These are phyloP conservation scores for Acholoe squamosa DNA, from an alignment of 2,888 invertebrate genomes.

Conservation along the genomic window DNA sequence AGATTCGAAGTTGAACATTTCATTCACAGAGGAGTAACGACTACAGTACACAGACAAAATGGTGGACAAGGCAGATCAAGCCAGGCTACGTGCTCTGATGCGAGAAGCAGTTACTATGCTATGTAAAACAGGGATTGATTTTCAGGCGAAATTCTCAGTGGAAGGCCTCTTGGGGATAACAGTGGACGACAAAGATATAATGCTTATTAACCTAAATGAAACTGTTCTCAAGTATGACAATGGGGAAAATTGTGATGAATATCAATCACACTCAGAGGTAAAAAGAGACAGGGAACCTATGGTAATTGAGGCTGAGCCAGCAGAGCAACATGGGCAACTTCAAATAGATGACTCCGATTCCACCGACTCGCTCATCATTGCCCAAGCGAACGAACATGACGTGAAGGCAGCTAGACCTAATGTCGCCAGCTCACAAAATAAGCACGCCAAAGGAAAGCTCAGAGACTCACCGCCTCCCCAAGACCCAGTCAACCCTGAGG, in stretches of 20 bases:
- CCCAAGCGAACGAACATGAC: neutral
- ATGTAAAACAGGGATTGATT: constrained; percentile 38
- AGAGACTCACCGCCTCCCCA: neutral
- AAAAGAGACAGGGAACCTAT: neutral
- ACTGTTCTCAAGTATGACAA: constrained; percentile 25
- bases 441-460: neutral
- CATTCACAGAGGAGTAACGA: neutral
- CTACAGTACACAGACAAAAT: neutral
- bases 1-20: neutral
- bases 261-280: neutral
- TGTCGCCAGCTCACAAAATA: neutral
- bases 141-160: constrained; percentile 37
- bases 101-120: constrained; percentile 41
- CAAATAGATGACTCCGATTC: constrained; percentile 20
- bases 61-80: constrained; percentile 42
- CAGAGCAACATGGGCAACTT: neutral
- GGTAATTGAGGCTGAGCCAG: constrained; percentile 16
- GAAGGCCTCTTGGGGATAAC: constrained; percentile 59
- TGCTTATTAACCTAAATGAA: constrained; percentile 53
- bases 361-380: neutral
- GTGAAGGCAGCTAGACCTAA: neutral
- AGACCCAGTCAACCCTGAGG: neutral
- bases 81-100: constrained; percentile 19
- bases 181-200: constrained; percentile 51
- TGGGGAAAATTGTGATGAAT: constrained; percentile 6